A percentile compares a stretch with the other conserved stretches of the same genome.
These are phyloP conservation scores for Brachionus asplanchnoidis DNA, from an alignment of 1,140 invertebrate genomes.

Conservation along the genomic window DNA sequence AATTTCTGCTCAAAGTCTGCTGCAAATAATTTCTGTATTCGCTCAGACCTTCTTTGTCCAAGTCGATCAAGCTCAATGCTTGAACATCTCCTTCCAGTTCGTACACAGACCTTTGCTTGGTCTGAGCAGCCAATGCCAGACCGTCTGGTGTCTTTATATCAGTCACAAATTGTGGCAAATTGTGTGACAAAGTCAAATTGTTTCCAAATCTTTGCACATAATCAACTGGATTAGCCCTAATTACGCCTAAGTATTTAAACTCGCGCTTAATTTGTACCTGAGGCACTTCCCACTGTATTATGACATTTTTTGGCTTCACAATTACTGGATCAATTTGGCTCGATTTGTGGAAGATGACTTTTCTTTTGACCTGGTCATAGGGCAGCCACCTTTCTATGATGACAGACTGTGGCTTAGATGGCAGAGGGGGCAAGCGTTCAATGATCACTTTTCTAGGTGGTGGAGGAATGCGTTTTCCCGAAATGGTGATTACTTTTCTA, in stretches of 20 bases:
- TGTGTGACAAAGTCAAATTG: not conserved
- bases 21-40: constrained; percentile 35
- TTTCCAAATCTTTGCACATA: constrained; percentile 38
- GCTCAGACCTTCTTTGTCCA: constrained; percentile 26
- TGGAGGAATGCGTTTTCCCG: not conserved
- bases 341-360: constrained; percentile 5
- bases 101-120: not conserved
- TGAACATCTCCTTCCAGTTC: constrained; percentile 29
- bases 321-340: not conserved
- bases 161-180: constrained; percentile 12
- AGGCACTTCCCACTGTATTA: constrained; percentile 42
- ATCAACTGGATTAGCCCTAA: constrained; percentile 29
- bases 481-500: not conserved
- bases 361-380: constrained; percentile 12
- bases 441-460: constrained; percentile 42
- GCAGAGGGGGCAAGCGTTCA: constrained; percentile 25
- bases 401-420: constrained; percentile 28
- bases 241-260: constrained; percentile 35
- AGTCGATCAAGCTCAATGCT: constrained; percentile 32
- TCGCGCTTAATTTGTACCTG: constrained; percentile 36
- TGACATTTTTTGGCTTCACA: constrained; percentile 38
- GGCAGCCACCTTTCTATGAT: constrained; percentile 42
- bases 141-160: constrained; percentile 38
- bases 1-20: not conserved
- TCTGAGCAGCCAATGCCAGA: not conserved